These are phyloP conservation scores for Misgurnus anguillicaudatus DNA, from an alignment of 2,113 vertebrate genomes.

Conservation along the genomic window DNA sequence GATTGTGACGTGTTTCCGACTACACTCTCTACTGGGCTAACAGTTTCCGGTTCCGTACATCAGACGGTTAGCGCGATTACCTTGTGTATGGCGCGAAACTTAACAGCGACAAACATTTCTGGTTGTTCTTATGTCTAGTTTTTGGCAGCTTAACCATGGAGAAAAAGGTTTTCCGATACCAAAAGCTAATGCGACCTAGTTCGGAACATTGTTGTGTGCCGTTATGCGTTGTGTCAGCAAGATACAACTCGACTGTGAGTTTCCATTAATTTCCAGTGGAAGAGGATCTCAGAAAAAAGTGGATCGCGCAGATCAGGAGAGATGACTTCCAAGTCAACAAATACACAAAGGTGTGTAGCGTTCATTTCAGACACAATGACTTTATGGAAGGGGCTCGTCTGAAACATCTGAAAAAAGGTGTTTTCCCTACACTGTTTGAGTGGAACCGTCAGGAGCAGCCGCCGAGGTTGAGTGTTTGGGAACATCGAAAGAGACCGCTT, in stretches of 20 bases:
- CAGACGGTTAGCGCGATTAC: too few species aligned
- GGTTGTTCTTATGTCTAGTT: too few species aligned
- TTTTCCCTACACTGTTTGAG: too few species aligned
- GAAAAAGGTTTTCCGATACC: neutral
- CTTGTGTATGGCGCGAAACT: too few species aligned
- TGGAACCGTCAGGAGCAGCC: too few species aligned
- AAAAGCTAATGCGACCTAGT: neutral
- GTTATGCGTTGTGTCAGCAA: neutral
- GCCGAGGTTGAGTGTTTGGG: too few species aligned
- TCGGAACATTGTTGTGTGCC: constrained; percentile 18
- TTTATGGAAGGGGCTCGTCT: constrained; percentile 5
- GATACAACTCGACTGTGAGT: constrained; percentile 22
- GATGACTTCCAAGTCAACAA: constrained; percentile 26
- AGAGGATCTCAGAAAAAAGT: constrained; percentile 13
- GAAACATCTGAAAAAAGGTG: neutral
- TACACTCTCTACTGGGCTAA: too few species aligned
- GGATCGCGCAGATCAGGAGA: constrained; percentile 4
- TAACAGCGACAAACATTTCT: too few species aligned
- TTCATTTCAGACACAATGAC: neutral
- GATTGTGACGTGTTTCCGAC: too few species aligned
- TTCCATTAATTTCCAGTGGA: constrained; percentile 18
- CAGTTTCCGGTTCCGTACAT: too few species aligned
- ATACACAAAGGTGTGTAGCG: constrained; percentile 9
- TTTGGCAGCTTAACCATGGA: too few species aligned
- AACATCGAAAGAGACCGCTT: too few species aligned